Percentiles rank a stretch among this genome's conserved stretches.
Conservation (phyloP, 2,888 invertebrate genomes). For the Onchidella celtica region DNA sequence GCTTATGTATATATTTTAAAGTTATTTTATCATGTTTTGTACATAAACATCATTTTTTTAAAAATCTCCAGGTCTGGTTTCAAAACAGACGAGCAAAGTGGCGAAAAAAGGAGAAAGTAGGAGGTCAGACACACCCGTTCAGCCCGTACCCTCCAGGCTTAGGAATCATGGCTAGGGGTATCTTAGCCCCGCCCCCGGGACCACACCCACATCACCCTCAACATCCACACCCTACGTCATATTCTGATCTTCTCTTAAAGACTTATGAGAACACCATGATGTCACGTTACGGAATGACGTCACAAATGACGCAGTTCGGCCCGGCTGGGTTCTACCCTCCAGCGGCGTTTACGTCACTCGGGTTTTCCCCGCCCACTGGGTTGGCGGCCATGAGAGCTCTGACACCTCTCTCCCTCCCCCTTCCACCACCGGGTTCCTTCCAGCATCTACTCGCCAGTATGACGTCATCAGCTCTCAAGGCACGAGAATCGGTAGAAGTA, state of each 20-base stretch:
- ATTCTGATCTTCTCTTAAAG: constrained; percentile 73
- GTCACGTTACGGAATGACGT: constrained; percentile 56
- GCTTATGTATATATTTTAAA: too few relatives aligned
- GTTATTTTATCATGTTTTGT: too few relatives aligned
- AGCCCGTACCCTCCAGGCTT: constrained; percentile 55
- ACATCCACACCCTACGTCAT: constrained; percentile 59
- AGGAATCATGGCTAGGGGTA: constrained; percentile 38
- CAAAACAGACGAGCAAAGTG: constrained; percentile 99
- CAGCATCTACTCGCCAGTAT: constrained; percentile 74
- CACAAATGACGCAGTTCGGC: constrained; percentile 34
- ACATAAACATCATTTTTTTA: too few relatives aligned
- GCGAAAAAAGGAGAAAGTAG: constrained; percentile 96
- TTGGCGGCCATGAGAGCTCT: constrained; percentile 41
- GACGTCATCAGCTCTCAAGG: constrained; percentile 64
- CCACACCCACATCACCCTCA: constrained; percentile 23
- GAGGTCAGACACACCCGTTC: constrained; percentile 72
- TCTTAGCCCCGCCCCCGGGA: constrained; percentile 37
- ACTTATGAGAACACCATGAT: constrained; percentile 72
- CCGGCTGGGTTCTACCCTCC: constrained; percentile 31
- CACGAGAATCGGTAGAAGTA: constrained; percentile 49
- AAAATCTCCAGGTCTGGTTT: constrained; percentile 99
- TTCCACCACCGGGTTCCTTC: constrained; percentile 68
- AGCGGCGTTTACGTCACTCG: constrained; percentile 46
- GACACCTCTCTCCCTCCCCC: constrained; percentile 53
- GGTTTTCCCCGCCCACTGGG: constrained; percentile 15